Base-by-base conservation (phyloP, 2,888 invertebrate genomes). In the Pasiphila rectangulata region DNA sequence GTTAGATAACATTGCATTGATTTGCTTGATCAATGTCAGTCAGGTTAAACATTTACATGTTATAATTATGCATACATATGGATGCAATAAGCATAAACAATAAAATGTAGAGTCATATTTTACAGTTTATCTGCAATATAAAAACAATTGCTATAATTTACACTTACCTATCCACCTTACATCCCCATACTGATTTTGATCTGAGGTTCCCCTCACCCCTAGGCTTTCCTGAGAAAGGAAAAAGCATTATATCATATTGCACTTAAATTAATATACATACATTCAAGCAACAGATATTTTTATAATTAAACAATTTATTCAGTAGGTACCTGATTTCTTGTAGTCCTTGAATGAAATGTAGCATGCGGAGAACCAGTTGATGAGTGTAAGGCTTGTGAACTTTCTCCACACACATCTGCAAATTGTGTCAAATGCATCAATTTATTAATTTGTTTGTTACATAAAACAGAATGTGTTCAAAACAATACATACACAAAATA, bases 341-440 rank as follows among this genome's bases (percentile, higher is more conserved):
- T 37, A 27, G 46, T 49, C 24, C 56, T 54, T 16, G 54, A 50
- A 29, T 10, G 43, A 6, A 48, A 48, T 12, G 54, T 51, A 23
- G 56, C 43, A 19, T 49, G 55, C n/a, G 46, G 56, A 7, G 54
- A 53, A 15, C 45, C 44, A 25, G 57, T 50, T 23, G 53, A 53
- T 39, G 55, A 56, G 36, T 57, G 54, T 9, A 55, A 43, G 6
- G 45, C 46, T 37, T 56, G 59, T 29, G 53, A 48, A 44, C 42
- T 44, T 16, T 54, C 56, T 30, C 48, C 52, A 38, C 52, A 51
- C 4, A 59, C 59, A 51, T 59, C 59, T 59, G 40, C 13, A 36
- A 45, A 44, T 30, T 6, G 15, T 6, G 9, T 6, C 6, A n/a
- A n/a, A 32, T 2, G 23, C 10, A 40, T 21, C 16, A 32, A 21